Base-by-base conservation (phyloP, 2,797 vertebrate genomes). In the Percopsis omiscomaycus region DNA sequence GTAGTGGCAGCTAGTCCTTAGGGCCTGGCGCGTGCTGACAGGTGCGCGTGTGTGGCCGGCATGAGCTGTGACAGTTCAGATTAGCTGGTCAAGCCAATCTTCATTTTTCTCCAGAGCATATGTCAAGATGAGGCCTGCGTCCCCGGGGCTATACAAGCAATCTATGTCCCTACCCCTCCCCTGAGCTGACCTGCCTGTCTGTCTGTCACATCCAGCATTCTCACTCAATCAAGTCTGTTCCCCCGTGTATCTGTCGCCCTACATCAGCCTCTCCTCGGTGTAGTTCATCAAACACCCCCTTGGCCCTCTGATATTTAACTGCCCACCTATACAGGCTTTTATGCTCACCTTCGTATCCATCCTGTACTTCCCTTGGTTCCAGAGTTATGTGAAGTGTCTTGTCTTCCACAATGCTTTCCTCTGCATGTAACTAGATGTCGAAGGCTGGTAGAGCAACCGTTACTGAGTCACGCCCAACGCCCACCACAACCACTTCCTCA, bases 101-200 rank as follows among this genome's bases (percentile, higher is more conserved):
- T 84, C 78, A 88, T 90, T 86, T 89, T 80, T 87, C 80, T 89
- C 84, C 82, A 70, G 83, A 87, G 87, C 89, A 91, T 89, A 91
- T 89, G 89, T 89, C 88, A 90, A 80, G 82, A 85, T 56, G 78
- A 77, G 80, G 77, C 85, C 82, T 64, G 81, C 68, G 70, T 71
- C 86, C 88, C 83, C 52, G 54, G 82, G 88, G 88, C 82, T 74
- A 75, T 78, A 67, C 71, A 81, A 79, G 69, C 73, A 47, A 80
- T 77, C 63, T 46, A 3, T 8, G 10, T 58, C 56, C 16, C 56
- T n/a, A 61, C 65, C 74, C 65, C 69, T 77, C 73, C 77, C 74
- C 73, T 65, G 44, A 75, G 59, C 80, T 68, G 81, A 85, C 86
- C 88, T 27, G 71, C 69, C 81, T 60, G 77, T 67, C 77, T 62